Conservation (phyloP, 2,888 invertebrate species). For the Pollenia angustigena region DNA sequence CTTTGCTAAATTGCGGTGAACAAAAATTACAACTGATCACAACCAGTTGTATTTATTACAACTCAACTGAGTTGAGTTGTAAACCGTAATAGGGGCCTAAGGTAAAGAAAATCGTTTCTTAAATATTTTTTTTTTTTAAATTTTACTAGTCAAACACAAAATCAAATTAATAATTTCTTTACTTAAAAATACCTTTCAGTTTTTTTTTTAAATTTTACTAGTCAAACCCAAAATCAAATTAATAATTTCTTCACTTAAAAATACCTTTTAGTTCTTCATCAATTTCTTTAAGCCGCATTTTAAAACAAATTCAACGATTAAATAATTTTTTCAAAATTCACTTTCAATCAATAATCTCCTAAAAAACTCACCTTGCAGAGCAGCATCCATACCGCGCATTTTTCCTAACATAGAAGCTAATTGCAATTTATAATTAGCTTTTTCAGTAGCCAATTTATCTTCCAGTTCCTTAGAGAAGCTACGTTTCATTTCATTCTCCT, state of each 20-base stretch:
- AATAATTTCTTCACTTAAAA: constrained; percentile 18
- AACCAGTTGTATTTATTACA: too few species aligned
- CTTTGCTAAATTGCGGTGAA: too few species aligned
- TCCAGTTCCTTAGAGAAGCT: constrained; percentile 86
- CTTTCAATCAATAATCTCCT: background rate
- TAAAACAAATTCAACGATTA: constrained; percentile 17
- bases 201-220: constrained; percentile 53
- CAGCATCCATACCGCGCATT: constrained; percentile 90
- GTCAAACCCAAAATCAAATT: too few species aligned
- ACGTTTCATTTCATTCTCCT: constrained; percentile 85
- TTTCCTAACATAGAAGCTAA: constrained; percentile 90
- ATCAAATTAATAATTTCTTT: background rate
- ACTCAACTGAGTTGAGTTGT: too few species aligned
- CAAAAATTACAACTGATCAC: too few species aligned
- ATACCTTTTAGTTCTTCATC: constrained; percentile 84
- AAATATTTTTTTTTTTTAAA: too few species aligned
- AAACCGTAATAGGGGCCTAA: too few species aligned
- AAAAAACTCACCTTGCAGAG: constrained; percentile 87
- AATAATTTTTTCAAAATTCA: constrained; percentile 20
- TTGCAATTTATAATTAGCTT: constrained; percentile 88
- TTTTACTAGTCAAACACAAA: too few species aligned
- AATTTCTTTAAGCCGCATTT: constrained; percentile 82
- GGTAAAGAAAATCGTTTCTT: too few species aligned
- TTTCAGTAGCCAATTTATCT: constrained; percentile 88
- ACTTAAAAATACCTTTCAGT: constrained; percentile 81